Evolutionary conservation across 2,888 invertebrate genomes (phyloP), one percentile per base, ranked within the genome.

Genomic region (Noctua fimbriata): DNA sequence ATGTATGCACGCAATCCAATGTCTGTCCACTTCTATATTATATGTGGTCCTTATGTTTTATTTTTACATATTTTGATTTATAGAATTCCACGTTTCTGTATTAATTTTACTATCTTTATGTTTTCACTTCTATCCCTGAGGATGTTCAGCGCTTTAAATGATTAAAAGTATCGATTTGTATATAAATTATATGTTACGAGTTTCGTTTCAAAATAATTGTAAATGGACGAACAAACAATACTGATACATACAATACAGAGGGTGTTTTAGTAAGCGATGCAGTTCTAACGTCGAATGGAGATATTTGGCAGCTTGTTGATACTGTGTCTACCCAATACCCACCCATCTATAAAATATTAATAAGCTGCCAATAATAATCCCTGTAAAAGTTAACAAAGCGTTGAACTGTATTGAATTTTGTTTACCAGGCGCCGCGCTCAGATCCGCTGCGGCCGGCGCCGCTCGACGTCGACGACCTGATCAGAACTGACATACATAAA

Each of bases 1-100:
- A 93, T 95, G 96, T 96, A 93, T 96, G 96, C 96, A 97, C 97
- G 96, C 96, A 93, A 93, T 94, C 95, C 96, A 93, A 91, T 95
- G 94, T 96, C 92, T 96, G 91, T 94, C 95, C 96, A 96, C 95
- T 96, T 94, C 93, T 90, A 94, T 96, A 95, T 96, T 97, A 96
- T 96, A 96, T 97, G 96, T 97, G 96, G 95, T 96, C 96, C 93
- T 93, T 94, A 94, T 93, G 93, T 95, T 95, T 93, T 94, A 92
- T 84, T 93, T 91, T 91, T 91, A 88, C 80, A 90, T 92, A 72
- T 89, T 94, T 94, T 94, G 75, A 90, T 94, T 95, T 94, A 91
- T 94, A 93, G 92, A 93, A 86, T 92, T 94, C 92, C 93, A 93
- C 92, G 90, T 93, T 93, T 93, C 91, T 95, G 90, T 94, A 90